Conservation (phyloP, 2,797 vertebrate species). For the Lepus townsendii region DNA sequence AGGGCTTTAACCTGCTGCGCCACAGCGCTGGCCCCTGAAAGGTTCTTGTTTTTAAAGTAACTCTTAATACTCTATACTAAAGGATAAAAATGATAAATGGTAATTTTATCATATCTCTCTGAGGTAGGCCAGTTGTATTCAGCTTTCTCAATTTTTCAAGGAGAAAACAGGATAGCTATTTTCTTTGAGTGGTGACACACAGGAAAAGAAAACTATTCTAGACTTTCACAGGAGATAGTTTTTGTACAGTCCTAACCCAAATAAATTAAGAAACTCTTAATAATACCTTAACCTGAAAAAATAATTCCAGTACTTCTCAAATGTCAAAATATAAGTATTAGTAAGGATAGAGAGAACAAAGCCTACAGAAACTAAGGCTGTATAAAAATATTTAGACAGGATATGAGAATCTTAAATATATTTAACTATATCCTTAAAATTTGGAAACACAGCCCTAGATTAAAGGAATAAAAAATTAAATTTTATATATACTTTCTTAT, state of each 20-base stretch:
- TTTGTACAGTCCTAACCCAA: neutral
- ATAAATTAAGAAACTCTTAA: neutral
- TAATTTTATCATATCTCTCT: neutral
- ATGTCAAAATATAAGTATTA: constrained; percentile 22
- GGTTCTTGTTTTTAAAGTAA: neutral
- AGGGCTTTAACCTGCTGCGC: no score
- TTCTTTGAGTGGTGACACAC: neutral
- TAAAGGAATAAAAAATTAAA: neutral
- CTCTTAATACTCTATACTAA: neutral
- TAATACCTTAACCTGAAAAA: neutral
- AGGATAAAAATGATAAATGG: neutral
- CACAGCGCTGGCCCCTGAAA: no score
- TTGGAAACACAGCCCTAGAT: neutral
- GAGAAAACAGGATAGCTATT: neutral
- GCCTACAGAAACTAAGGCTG: neutral
- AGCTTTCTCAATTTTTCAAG: neutral
- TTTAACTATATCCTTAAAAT: neutral
- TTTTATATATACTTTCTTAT: neutral
- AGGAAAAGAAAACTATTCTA: neutral
- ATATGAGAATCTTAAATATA: neutral
- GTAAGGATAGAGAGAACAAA: constrained; percentile 1
- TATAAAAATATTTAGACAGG: neutral
- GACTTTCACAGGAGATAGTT: neutral
- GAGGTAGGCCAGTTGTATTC: neutral
- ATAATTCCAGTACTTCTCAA: constrained; percentile 9